A percentile compares a stretch with the other conserved stretches of the same genome.
phyloP scores from a whole-genome alignment of 2,888 invertebrate genomes.

The Anthophora plumipes region DNA sequence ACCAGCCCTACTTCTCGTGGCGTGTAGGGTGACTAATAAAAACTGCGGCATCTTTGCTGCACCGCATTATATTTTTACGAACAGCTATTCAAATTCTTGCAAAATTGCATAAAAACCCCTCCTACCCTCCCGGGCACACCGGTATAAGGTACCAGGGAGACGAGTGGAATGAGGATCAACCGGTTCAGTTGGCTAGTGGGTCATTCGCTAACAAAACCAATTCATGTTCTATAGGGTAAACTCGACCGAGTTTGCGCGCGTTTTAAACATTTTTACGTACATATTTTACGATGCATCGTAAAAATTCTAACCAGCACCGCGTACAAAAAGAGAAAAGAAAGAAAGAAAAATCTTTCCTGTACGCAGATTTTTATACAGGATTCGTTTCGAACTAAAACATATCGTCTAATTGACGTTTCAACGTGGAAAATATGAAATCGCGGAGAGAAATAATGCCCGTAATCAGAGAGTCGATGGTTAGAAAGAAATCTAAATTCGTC shows the following conservation, averaged over 20 bases:
- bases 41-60: slow-evolving; percentile 72
- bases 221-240: not conserved
- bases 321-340: too few species aligned
- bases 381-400: not conserved
- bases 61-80: slow-evolving; percentile 81
- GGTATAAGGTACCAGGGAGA: slow-evolving; percentile 60
- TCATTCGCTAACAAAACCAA: slow-evolving; percentile 69
- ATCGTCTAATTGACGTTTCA: slow-evolving; percentile 8
- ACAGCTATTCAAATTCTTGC: slow-evolving; percentile 84
- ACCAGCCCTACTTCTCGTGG: slow-evolving; percentile 73
- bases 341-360: not conserved
- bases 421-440: slow-evolving; percentile 33
- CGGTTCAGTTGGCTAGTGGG: slow-evolving; percentile 77
- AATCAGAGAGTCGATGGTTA: slow-evolving; percentile 10
- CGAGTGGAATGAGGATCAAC: slow-evolving; percentile 61
- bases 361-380: not conserved
- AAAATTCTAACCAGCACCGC: not conserved
- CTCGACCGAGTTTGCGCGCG: not conserved
- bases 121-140: slow-evolving; percentile 59
- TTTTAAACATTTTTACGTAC: not conserved
- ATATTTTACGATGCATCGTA: not conserved
- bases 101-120: slow-evolving; percentile 81
- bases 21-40: slow-evolving; percentile 70
- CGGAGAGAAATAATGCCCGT: slow-evolving; percentile 17
- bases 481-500: slow-evolving; percentile 33